A percentile compares a stretch with the other conserved stretches of the same genome.
Conservation (phyloP, 2,888 invertebrate genomes). For the Acanthosepion lycidas region DNA sequence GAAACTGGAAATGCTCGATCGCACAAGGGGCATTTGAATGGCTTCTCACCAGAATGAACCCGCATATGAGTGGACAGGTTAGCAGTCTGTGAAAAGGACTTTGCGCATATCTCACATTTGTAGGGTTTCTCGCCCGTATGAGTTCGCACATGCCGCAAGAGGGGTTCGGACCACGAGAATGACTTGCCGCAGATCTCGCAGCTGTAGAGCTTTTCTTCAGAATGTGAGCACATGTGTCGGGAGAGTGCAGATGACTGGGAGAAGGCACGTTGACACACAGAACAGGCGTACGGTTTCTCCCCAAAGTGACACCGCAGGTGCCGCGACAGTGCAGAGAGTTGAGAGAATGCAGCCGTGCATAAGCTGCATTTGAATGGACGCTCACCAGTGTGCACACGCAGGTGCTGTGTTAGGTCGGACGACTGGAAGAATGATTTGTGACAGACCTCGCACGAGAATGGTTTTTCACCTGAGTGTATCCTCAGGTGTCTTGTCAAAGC, state of each 20-base stretch:
- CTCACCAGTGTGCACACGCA: not conserved
- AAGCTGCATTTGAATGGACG: not conserved
- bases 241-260: not conserved
- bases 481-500: not conserved
- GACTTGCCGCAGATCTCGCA: constrained; percentile 17
- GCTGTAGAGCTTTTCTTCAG: not conserved
- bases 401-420: not conserved
- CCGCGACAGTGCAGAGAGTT: not conserved
- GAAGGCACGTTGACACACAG: not conserved
- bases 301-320: not conserved
- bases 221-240: not conserved
- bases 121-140: not conserved
- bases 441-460: not conserved
- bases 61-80: not conserved
- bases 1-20: not conserved
- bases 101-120: not conserved
- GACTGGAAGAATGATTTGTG: not conserved
- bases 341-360: not conserved
- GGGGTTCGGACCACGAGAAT: not conserved
- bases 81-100: not conserved
- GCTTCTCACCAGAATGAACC: not conserved
- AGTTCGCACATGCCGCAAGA: not conserved
- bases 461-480: not conserved
- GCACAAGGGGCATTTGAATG: not conserved
- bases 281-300: not conserved